These are phyloP conservation scores for Azemiops feae DNA, from an alignment of 2,113 vertebrate species.

Conservation along the genomic window DNA sequence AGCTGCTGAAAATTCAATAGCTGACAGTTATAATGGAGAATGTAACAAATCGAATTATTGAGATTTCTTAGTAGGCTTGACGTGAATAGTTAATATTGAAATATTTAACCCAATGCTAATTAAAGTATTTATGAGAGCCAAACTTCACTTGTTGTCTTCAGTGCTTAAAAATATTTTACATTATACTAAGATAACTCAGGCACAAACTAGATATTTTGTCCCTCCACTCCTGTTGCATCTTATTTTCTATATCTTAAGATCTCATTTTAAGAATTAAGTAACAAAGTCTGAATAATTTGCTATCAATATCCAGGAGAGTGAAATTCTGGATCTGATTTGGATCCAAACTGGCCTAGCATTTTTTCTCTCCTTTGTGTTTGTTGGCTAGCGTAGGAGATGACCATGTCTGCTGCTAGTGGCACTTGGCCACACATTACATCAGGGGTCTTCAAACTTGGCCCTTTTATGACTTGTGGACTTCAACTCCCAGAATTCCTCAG, in stretches of 20 bases:
- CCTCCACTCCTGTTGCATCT: neutral
- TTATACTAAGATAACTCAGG: neutral
- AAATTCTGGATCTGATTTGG: neutral
- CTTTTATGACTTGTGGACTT: too few relatives aligned
- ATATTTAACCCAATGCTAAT: neutral
- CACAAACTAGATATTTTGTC: neutral
- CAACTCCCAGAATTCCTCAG: too few relatives aligned
- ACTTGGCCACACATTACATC: neutral
- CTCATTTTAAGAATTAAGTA: constrained; percentile 8
- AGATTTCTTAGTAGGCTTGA: neutral
- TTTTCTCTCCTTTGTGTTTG: neutral
- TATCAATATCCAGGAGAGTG: neutral
- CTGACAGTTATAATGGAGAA: neutral
- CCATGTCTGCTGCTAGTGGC: constrained; percentile 9
- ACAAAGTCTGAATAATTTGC: neutral
- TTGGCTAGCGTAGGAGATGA: neutral
- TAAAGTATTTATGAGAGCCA: neutral
- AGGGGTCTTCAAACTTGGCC: too few relatives aligned
- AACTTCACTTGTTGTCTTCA: neutral
- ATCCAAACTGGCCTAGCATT: neutral
- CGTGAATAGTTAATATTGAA: neutral
- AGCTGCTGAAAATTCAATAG: neutral
- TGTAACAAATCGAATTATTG: neutral
- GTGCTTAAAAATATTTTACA: neutral
- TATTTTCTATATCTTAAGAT: constrained; percentile 1